These are phyloP conservation scores for Chunga burmeisteri DNA, from an alignment of 2,113 vertebrate genomes.

Conservation along the genomic window DNA sequence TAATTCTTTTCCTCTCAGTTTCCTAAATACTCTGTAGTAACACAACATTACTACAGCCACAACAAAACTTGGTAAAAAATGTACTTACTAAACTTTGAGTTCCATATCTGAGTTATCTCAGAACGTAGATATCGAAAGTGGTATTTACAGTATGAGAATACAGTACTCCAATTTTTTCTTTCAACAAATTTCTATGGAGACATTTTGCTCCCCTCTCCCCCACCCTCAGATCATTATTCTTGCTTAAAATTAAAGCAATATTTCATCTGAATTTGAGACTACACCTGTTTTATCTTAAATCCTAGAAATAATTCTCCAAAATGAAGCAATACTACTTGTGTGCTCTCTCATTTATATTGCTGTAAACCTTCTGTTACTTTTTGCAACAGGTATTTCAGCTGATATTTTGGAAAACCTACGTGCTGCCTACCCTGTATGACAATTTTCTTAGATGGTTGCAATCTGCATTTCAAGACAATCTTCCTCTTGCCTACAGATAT, in stretches of 20 bases:
- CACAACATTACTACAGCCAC: background rate
- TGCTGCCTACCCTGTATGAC: background rate
- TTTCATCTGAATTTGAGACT: background rate
- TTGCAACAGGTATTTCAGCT: background rate
- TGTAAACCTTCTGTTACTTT: background rate
- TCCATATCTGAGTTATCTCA: background rate
- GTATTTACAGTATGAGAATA: background rate
- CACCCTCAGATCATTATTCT: background rate
- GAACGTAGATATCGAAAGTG: background rate
- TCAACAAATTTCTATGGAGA: background rate
- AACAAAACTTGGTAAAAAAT: background rate
- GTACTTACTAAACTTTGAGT: background rate
- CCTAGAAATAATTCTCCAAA: background rate
- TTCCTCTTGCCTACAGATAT: background rate
- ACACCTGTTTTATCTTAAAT: background rate
- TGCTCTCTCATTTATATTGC: background rate
- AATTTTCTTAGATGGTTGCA: background rate
- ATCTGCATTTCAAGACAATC: background rate
- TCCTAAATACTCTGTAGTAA: background rate
- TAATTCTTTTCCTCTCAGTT: background rate
- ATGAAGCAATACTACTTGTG: background rate
- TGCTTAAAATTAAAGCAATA: constrained; percentile 5
- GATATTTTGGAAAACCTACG: background rate
- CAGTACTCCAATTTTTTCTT: background rate
- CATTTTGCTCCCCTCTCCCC: background rate